phyloP scores from a whole-genome alignment of 2,888 invertebrate genomes.

The Melipona bicolor region DNA sequence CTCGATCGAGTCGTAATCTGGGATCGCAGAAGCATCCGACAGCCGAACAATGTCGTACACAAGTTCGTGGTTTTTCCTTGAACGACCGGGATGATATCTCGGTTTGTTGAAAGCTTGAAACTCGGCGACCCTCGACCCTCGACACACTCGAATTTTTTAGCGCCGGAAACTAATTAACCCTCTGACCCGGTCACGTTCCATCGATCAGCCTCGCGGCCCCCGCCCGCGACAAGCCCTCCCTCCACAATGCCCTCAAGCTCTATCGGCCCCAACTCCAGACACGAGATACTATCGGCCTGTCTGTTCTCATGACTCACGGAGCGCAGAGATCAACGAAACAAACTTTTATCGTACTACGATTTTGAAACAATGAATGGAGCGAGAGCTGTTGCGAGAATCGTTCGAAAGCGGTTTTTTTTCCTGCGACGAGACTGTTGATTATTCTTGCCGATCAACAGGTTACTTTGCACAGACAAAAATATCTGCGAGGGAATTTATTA shows the following conservation, averaged over 20 bases:
- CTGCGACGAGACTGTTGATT: no score
- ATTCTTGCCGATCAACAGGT: no score
- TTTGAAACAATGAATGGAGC: neutral
- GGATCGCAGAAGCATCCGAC: no score
- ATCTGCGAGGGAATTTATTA: no score
- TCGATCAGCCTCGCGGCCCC: conserved; percentile 32
- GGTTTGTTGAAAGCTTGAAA: conserved; percentile 15
- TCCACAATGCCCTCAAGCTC: neutral
- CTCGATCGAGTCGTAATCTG: no score
- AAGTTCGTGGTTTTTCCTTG: neutral
- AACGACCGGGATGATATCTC: neutral
- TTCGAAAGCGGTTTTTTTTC: no score
- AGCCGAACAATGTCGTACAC: no score
- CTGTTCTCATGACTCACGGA: neutral
- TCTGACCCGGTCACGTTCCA: conserved; percentile 48
- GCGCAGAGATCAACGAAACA: neutral
- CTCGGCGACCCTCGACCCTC: conserved; percentile 22
- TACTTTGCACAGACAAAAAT: no score
- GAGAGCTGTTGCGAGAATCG: neutral
- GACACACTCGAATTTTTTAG: conserved; percentile 29
- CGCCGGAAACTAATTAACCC: conserved; percentile 48
- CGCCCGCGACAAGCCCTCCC: neutral
- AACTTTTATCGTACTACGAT: neutral
- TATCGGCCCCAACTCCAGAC: neutral
- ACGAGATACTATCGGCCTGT: neutral